phyloP scores from a whole-genome alignment of 2,888 invertebrate species.

The Chaetoderma sp. region DNA sequence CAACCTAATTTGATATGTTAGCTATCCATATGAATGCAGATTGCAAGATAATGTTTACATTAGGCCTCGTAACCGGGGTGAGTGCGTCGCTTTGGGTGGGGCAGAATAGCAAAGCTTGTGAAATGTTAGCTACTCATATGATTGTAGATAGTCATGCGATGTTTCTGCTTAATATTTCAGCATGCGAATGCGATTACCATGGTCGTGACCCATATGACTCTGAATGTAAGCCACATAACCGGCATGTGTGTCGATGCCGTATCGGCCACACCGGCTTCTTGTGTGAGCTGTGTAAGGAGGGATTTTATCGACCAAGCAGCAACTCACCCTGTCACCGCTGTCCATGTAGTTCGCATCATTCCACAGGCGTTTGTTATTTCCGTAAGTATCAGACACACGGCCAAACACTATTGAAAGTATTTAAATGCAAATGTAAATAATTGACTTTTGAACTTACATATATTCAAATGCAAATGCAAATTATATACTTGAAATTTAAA shows the following conservation, averaged over 20 bases:
- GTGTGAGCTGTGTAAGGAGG: constrained; percentile 50
- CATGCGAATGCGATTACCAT: background rate
- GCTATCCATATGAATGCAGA: no score
- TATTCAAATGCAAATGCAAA: background rate
- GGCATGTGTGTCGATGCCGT: constrained; percentile 44
- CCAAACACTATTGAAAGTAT: background rate
- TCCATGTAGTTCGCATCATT: constrained; percentile 45
- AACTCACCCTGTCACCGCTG: constrained; percentile 50
- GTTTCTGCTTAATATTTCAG: background rate
- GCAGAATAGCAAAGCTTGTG: no score
- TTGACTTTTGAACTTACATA: background rate
- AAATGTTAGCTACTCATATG: no score
- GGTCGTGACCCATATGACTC: background rate
- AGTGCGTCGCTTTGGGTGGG: no score
- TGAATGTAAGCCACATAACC: background rate
- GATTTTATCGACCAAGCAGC: constrained; percentile 45
- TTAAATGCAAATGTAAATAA: background rate
- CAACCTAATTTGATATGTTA: no score
- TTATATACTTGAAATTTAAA: no score
- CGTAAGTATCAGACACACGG: constrained; percentile 39
- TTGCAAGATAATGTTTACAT: no score
- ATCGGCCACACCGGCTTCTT: constrained; percentile 47
- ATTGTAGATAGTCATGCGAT: no score
- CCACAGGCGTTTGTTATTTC: constrained; percentile 45
- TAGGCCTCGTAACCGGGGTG: no score